phyloP scores from a whole-genome alignment of 1,140 invertebrate species.

The Lamellibrachia luymesi region DNA sequence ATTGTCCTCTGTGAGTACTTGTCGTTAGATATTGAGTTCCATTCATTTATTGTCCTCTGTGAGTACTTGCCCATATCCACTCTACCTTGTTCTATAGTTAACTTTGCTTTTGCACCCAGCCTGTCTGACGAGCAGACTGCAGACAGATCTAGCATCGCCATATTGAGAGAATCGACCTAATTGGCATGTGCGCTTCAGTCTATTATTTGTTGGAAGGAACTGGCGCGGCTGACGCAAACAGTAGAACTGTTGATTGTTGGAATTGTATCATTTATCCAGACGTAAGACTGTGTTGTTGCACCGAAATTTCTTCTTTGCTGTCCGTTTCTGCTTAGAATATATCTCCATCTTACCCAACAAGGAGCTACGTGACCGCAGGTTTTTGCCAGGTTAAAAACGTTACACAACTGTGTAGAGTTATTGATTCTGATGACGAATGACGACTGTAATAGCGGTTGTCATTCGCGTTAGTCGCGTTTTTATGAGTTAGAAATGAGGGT shows the following conservation, averaged over 20 bases:
- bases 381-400: neutral
- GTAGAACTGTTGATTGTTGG: neutral
- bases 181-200: neutral
- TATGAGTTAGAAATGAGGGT: too few relatives aligned
- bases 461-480: too few relatives aligned
- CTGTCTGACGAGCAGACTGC: neutral
- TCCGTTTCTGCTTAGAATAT: neutral
- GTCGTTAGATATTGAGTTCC: too few relatives aligned
- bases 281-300: neutral
- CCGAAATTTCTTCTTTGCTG: neutral
- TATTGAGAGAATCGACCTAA: neutral
- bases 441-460: too few relatives aligned
- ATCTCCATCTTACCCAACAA: neutral
- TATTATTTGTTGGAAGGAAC: neutral
- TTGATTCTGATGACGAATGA: neutral
- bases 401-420: neutral
- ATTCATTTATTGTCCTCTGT: too few relatives aligned
- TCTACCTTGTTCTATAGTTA: too few relatives aligned
- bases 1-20: too few relatives aligned
- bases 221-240: neutral
- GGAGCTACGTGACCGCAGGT: neutral
- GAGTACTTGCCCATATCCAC: too few relatives aligned
- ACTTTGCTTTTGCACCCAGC: neutral
- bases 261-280: neutral
- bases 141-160: neutral